Evolutionary conservation across 2,888 invertebrate genomes (phyloP).

Genomic region (Deilephila porcellus): DNA sequence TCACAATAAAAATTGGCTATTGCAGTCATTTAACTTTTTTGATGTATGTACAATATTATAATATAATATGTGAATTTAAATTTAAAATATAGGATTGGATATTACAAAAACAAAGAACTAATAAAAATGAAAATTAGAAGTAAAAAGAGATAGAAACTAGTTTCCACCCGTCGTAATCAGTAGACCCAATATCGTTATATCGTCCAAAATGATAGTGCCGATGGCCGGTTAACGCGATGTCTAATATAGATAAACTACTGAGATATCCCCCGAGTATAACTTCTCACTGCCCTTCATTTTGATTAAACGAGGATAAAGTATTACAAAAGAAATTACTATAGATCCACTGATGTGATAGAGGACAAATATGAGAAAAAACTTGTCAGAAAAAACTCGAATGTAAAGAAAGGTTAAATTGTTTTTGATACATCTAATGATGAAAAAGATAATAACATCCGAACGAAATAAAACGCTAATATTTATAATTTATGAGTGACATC

Average conservation of each 20-base stretch:
- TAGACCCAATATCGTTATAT: neutral
- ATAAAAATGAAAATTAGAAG: neutral
- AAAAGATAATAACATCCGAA: neutral
- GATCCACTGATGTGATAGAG: neutral
- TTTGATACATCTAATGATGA: neutral
- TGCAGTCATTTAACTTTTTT: neutral
- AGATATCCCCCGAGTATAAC: neutral
- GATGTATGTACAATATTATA: neutral
- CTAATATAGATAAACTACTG: conserved; percentile 8
- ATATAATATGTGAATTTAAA: neutral
- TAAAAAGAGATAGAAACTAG: neutral
- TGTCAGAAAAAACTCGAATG: neutral
- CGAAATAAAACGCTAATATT: neutral
- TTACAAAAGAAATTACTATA: neutral
- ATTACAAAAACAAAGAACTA: neutral
- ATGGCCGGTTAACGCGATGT: neutral
- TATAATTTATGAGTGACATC: neutral
- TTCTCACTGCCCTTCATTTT: neutral
- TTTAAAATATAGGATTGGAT: neutral
- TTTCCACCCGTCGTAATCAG: neutral
- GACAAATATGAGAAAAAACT: neutral
- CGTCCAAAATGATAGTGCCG: neutral
- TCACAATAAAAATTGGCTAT: neutral
- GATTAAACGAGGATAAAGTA: conserved; percentile 1
- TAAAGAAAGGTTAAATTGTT: neutral